Base-by-base conservation (phyloP, 2,113 vertebrate genomes). In the Mesocricetus auratus region DNA sequence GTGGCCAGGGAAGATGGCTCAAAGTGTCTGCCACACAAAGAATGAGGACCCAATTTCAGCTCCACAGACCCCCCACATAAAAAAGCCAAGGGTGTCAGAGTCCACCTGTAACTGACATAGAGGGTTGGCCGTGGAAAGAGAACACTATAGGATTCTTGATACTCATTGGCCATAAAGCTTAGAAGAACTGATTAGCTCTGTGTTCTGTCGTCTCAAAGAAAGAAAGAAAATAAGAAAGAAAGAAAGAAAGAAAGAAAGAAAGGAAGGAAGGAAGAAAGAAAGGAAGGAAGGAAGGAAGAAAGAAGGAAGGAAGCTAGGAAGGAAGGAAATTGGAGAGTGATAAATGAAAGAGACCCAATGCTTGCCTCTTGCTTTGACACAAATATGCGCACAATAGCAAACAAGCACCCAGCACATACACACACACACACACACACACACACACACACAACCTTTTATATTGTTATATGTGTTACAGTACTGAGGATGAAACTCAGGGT, bases 171-270 rank as follows among this genome's bases (percentile, higher is more conserved):
- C 82, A 86, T 29, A 45, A 9, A 47, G 17, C 29, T 50, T 33
- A 33, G 45, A 42, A 47, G 11, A 68, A 50, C 16, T 86, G 42
- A 66, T 36, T 33, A 68, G 5, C 0, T 50, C 45, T 47, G 31
- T 2, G 2, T 50, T 86, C 7, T 21, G 31, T 13, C 60, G 82
- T 68, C 64, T 50, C 42, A 68, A 86, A 86, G 45, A 2, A 15
- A 42, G 11, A 5, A 78, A 12, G 3, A 29, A 8, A 19, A 29
- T 13, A 13, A 78, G 5, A 13, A 47, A n/a, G n/a, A 7, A 22
- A 29, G 0, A 13, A 82, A 19, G 3, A 78, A 13, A 7, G 3
- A 11, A 24, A 31, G 19, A 19, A 4, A 66, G 0, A 15, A 62
- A 9, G 3, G 17, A n/a, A n/a, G n/a, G n/a, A n/a, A n/a, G n/a